These are phyloP conservation scores for Porites divaricata DNA, from an alignment of 92 coral and sea anemone species.

Conservation along the genomic window DNA sequence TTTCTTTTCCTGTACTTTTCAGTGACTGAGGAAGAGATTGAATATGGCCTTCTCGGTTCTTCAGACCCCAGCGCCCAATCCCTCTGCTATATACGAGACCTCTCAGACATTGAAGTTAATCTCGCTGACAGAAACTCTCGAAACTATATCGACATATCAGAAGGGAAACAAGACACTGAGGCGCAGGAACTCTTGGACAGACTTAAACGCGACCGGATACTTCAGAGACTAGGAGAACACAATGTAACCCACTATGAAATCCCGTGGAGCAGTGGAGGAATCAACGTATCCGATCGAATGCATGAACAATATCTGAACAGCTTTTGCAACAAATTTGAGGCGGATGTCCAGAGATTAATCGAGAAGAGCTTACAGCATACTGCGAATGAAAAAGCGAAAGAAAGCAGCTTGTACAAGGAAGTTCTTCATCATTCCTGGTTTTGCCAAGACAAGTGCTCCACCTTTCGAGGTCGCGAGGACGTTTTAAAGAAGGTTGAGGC, in stretches of 20 bases:
- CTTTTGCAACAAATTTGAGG: constrained; percentile 76
- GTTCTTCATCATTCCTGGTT: constrained; percentile 86
- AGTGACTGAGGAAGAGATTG: constrained; percentile 88
- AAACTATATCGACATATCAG: constrained; percentile 65
- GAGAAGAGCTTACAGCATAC: constrained; percentile 66
- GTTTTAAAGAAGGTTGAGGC: constrained; percentile 48
- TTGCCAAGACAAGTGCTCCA: constrained; percentile 78
- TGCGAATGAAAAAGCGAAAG: constrained; percentile 50
- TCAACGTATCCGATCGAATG: constrained; percentile 75
- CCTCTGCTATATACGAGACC: constrained; percentile 82
- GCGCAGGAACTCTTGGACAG: constrained; percentile 71
- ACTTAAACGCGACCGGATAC: constrained; percentile 69
- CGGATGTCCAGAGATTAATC: constrained; percentile 74
- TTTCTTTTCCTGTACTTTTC: neutral
- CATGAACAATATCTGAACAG: constrained; percentile 70
- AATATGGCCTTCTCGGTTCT: constrained; percentile 77
- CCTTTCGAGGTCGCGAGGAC: constrained; percentile 82
- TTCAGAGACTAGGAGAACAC: constrained; percentile 62
- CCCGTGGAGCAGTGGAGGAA: constrained; percentile 80
- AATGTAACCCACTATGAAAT: constrained; percentile 78
- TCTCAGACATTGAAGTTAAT: constrained; percentile 81
- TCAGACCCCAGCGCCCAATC: constrained; percentile 70
- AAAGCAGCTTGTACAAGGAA: constrained; percentile 67
- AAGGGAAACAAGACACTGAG: constrained; percentile 72
- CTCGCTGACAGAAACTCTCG: constrained; percentile 55